Evolutionary conservation across 2,888 invertebrate genomes (phyloP), one percentile per base, ranked within the genome.

Genomic region (Mamestra brassicae): DNA sequence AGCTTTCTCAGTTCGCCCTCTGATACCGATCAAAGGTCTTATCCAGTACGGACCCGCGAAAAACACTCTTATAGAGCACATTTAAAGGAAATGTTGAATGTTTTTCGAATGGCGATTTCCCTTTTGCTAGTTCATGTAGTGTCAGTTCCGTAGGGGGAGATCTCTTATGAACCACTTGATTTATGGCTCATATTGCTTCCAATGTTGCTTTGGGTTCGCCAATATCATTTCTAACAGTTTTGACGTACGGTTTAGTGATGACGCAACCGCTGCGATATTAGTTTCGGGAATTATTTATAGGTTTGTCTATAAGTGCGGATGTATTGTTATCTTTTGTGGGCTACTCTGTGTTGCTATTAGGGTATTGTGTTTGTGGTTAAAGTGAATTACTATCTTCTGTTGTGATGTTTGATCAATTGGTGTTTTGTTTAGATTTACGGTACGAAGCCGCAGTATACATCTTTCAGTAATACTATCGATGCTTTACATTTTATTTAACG

Each of bases 21-120:
- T 89, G 93, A 95, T 94, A 93, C 90, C 92, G 93, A 95, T 94
- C 94, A 93, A 92, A 93, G 92, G 92, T 92, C 91, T 92, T 89
- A 91, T 92, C 92, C 91, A 84, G 89, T 85, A 82, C 52, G 87
- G 90, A 89, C 91, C 90, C 89, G 90, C 91, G 90, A 93, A 93
- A 93, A 91, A 88, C 89, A 87, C 89, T 89, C 90, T 90, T 90
- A 89, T 89, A 88, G 89, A 89, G 84, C 86, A 87, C 83, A 82
- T 85, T 88, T 85, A 78, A 85, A 88, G 88, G 91, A 92, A 91
- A 92, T 85, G 83, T 89, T 85, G 90, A 90, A 93, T 91, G 90
- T 91, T 93, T 93, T 91, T 91, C 89, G 89, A 91, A 89, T 88
- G 88, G 89, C 89, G 85, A 90, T 93, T 93, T 93, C 92, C 93